Evolutionary conservation across 2,797 vertebrate species (phyloP), one percentile per base, ranked within the genome.

Genomic region (Lepilemur septentrionalis): DNA sequence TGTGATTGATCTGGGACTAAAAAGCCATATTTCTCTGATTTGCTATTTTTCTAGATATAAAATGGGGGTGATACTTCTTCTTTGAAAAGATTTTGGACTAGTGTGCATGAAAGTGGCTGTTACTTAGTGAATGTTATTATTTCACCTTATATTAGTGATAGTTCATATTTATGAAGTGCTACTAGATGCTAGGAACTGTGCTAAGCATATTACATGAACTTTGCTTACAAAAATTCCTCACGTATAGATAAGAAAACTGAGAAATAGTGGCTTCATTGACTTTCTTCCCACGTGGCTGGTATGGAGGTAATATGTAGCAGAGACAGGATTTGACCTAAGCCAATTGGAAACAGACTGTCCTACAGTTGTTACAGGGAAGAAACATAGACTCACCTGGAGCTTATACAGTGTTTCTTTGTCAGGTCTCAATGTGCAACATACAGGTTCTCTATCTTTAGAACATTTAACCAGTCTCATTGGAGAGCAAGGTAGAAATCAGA

Each of bases 71-170:
- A 72, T 69, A 46, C 52, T 93, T 93, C 7, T 50, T 50, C 35
- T 11, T 50, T 94, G 41, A 92, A 93, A 96, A 95, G 11, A 65
- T 57, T 92, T 92, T 79, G 82, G 91, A 38, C 35, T 35, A 57
- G 17, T 22, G 7, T 57, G 28, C 9, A 57, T 72, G 50, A 61
- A 94, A 91, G 38, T 72, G 17, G 38, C 59, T 61, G 55, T 17
- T 50, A 89, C 32, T 78, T 23, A 50, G 32, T 43, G 23, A 72
- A 43, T 80, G 38, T 28, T 89, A 32, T 52, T 86, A 70, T 91
- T 94, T 79, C 7, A 18, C 23, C 18, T 70, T 78, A 52, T 38
- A 41, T 91, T 88, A 82, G 55, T 65, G 25, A 73, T 69, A 35
- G 12, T 38, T 95, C 43, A 50, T 48, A 70, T 75, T 67, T 61